Evolutionary conservation across 2,797 vertebrate species (phyloP).

Genomic region (Botia almorhae): DNA sequence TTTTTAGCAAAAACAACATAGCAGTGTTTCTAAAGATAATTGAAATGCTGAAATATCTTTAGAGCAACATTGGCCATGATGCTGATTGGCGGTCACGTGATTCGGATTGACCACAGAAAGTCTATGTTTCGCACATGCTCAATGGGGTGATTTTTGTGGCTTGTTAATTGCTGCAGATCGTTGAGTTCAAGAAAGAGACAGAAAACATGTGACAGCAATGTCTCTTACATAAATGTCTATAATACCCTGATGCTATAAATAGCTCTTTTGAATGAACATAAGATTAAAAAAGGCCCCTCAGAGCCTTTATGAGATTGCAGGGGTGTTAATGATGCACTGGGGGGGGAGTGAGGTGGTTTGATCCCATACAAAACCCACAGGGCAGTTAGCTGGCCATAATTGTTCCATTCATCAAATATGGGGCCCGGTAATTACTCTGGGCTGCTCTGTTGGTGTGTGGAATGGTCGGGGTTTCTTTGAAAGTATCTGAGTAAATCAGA

Average conservation of each 20-base stretch:
- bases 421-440: constrained; percentile 74
- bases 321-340: constrained; percentile 62
- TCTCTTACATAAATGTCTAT: constrained; percentile 69
- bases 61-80: constrained; percentile 28
- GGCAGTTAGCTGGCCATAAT: constrained; percentile 74
- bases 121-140: constrained; percentile 13
- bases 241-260: constrained; percentile 70
- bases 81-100: constrained; percentile 22
- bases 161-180: constrained; percentile 50
- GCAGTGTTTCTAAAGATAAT: constrained; percentile 57
- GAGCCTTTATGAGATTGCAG: constrained; percentile 65
- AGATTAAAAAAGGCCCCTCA: constrained; percentile 66
- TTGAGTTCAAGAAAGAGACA: constrained; percentile 25
- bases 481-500: constrained; percentile 51
- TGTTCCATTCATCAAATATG: constrained; percentile 76
- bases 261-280: constrained; percentile 64
- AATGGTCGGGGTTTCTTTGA: constrained; percentile 49
- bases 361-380: constrained; percentile 65
- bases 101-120: constrained; percentile 13
- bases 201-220: constrained; percentile 41
- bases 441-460: constrained; percentile 50
- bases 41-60: constrained; percentile 45
- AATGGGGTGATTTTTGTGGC: background rate
- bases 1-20: constrained; percentile 30
- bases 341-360: constrained; percentile 40